phyloP scores from a whole-genome alignment of 35 echinoderm and acorn worm species.

The Diadema setosum region DNA sequence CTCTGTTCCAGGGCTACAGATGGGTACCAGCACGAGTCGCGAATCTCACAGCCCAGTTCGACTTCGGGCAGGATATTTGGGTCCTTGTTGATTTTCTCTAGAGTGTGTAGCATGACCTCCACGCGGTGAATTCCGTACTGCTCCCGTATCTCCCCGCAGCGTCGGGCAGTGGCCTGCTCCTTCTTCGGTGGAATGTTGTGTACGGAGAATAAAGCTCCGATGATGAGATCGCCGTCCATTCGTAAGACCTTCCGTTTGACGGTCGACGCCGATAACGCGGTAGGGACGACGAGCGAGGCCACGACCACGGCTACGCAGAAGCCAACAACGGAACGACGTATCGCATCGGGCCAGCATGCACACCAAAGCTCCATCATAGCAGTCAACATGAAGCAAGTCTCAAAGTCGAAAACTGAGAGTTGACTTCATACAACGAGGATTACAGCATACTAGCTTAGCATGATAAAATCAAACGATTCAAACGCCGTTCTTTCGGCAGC shows the following conservation, averaged over 20 bases:
- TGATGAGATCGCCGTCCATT: conserved; percentile 83
- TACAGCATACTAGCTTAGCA: too few species aligned
- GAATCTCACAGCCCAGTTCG: conserved; percentile 77
- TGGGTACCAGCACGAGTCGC: conserved; percentile 97
- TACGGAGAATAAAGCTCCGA: conserved; percentile 95
- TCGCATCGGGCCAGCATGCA: background rate
- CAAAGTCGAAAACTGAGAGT: too few species aligned
- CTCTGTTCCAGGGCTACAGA: conserved; percentile 95
- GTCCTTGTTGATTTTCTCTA: conserved; percentile 78
- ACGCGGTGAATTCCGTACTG: conserved; percentile 97
- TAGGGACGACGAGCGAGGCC: background rate
- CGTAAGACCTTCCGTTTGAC: conserved; percentile 66
- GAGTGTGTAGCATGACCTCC: conserved; percentile 88
- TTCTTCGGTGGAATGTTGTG: conserved; percentile 50
- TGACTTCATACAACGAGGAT: too few species aligned
- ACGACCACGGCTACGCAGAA: background rate
- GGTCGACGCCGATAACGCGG: background rate
- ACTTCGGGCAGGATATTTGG: conserved; percentile 48
- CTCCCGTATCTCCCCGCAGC: conserved; percentile 81
- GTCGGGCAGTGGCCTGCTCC: conserved; percentile 47
- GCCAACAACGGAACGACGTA: background rate
- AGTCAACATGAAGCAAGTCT: background rate
- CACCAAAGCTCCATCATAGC: background rate
- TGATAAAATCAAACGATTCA: too few species aligned
- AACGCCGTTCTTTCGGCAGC: too few species aligned